Evolutionary conservation across 2,888 invertebrate species (phyloP).

Genomic region (Alviniconcha strummeri): DNA sequence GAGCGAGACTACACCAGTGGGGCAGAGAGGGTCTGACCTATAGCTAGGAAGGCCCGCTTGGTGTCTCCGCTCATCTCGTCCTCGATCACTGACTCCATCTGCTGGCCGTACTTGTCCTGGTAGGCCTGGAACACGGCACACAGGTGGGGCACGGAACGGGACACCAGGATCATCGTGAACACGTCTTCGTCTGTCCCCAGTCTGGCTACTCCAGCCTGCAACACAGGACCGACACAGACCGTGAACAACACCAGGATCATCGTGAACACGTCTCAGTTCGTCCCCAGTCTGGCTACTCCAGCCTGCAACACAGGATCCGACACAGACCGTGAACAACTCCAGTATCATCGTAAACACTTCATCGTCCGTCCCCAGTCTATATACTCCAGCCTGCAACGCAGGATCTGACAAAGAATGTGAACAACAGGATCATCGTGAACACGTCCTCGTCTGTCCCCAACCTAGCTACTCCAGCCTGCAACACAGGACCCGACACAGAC

Average conservation of each 20-base stretch:
- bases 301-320: no score
- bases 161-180: neutral
- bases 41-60: conserved; percentile 45
- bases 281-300: no score
- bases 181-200: neutral
- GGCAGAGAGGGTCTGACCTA: conserved; percentile 39
- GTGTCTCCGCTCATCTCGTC: conserved; percentile 52
- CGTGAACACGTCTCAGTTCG: no score
- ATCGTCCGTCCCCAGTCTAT: neutral
- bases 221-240: no score
- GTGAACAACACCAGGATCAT: neutral
- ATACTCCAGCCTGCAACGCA: neutral
- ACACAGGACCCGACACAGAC: no score
- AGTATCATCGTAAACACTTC: neutral
- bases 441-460: neutral
- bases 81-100: conserved; percentile 45
- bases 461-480: neutral
- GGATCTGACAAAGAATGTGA: no score
- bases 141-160: neutral
- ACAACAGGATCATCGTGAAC: neutral
- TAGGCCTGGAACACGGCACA: neutral
- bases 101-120: conserved; percentile 38
- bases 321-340: no score
- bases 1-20: no score
- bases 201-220: neutral